phyloP scores from a whole-genome alignment of 92 coral and sea anemone species.

The Palythoa grandis region DNA sequence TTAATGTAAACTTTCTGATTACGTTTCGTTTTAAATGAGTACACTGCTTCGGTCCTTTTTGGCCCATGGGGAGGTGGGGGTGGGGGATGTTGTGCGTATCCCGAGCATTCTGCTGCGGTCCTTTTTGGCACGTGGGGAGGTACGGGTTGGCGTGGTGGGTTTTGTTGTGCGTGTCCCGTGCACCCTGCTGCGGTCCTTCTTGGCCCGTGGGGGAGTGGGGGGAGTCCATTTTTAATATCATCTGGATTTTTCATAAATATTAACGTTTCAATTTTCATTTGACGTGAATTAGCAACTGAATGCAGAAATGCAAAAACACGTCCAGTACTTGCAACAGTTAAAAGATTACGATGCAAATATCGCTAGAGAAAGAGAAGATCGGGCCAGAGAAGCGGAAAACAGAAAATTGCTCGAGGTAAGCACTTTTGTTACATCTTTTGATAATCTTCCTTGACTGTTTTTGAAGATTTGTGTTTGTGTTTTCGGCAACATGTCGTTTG shows the following conservation, averaged over 20 bases:
- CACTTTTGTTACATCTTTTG: neutral
- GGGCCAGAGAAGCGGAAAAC: slow-evolving; percentile 56
- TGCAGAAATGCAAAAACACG: slow-evolving; percentile 57
- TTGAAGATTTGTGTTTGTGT: neutral
- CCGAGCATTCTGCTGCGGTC: no score
- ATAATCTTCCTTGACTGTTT: neutral
- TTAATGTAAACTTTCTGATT: no score
- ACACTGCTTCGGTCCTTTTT: no score
- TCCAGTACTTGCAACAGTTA: slow-evolving; percentile 62
- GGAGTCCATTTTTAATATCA: neutral
- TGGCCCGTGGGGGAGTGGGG: no score
- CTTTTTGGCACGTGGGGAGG: no score
- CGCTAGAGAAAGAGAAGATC: slow-evolving; percentile 58
- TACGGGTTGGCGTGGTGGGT: no score
- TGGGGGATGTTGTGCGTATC: no score
- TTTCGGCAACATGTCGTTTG: neutral
- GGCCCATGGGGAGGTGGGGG: no score
- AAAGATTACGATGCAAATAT: slow-evolving; percentile 66
- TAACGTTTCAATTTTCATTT: neutral
- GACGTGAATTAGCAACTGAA: neutral
- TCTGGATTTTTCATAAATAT: neutral
- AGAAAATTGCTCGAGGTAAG: slow-evolving; percentile 43
- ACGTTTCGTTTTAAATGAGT: no score
- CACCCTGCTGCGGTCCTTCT: no score
- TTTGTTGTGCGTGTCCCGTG: no score